These are phyloP conservation scores for Amphipyra tragopoginis DNA, from an alignment of 2,888 invertebrate genomes.

Conservation along the genomic window DNA sequence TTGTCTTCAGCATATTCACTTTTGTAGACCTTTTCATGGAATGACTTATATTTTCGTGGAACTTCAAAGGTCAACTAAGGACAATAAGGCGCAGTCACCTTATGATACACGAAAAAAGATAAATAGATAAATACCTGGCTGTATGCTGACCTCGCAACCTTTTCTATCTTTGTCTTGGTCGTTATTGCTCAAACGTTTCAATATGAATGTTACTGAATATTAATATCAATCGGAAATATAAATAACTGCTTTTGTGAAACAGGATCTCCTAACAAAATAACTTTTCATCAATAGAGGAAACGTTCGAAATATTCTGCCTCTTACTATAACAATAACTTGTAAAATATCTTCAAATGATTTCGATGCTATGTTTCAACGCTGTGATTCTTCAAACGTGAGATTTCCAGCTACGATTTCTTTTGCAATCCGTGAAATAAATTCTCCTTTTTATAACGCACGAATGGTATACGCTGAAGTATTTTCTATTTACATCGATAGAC, in stretches of 20 bases:
- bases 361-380: neutral
- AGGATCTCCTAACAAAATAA: too few relatives aligned
- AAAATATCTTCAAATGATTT: neutral
- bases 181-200: too few relatives aligned
- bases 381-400: neutral
- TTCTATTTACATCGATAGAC: conserved; percentile 38
- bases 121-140: neutral
- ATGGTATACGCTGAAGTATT: conserved; percentile 31
- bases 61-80: conserved; percentile 24
- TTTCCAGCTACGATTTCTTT: neutral
- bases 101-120: neutral
- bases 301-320: neutral
- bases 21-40: conserved; percentile 7
- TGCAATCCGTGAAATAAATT: too few relatives aligned
- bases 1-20: neutral
- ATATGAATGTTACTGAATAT: too few relatives aligned
- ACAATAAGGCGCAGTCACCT: neutral
- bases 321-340: too few relatives aligned
- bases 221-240: too few relatives aligned
- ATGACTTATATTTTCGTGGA: conserved; percentile 9
- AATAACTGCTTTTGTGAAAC: too few relatives aligned
- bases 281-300: too few relatives aligned
- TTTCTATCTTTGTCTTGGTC: neutral
- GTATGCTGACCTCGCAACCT: neutral
- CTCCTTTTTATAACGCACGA: conserved; percentile 11